phyloP scores from a whole-genome alignment of 2,797 vertebrate genomes.

The Potorous gilbertii region DNA sequence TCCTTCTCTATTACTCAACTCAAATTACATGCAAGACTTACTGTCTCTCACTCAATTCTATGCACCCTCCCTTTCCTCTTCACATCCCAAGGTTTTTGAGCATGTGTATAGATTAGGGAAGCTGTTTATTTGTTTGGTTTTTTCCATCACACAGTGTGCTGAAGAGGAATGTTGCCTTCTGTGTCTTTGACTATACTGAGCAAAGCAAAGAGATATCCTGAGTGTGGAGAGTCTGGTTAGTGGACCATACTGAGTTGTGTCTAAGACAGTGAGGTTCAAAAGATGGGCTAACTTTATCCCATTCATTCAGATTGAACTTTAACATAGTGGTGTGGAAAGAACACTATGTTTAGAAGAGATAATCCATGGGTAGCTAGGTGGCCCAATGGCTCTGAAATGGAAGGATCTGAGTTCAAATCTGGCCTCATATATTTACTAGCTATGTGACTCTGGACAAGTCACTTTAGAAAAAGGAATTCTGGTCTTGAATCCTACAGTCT shows the following conservation, averaged over 20 bases:
- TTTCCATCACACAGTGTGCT: neutral
- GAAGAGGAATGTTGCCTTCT: neutral
- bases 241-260: neutral
- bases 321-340: neutral
- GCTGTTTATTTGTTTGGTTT: neutral
- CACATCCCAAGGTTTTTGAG: neutral
- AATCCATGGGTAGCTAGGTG: neutral
- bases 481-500: neutral
- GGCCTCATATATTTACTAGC: neutral
- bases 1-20: neutral
- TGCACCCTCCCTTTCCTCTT: neutral
- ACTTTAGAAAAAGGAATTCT: neutral
- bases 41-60: neutral
- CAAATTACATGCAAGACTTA: neutral
- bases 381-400: neutral
- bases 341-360: neutral
- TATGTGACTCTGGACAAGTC: neutral
- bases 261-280: neutral
- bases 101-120: neutral
- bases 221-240: neutral
- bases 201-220: neutral
- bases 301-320: neutral
- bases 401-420: neutral
- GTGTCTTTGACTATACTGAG: neutral
- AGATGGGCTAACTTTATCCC: neutral